phyloP scores from a whole-genome alignment of 2,113 vertebrate species.

The Aphyosemion australe region DNA sequence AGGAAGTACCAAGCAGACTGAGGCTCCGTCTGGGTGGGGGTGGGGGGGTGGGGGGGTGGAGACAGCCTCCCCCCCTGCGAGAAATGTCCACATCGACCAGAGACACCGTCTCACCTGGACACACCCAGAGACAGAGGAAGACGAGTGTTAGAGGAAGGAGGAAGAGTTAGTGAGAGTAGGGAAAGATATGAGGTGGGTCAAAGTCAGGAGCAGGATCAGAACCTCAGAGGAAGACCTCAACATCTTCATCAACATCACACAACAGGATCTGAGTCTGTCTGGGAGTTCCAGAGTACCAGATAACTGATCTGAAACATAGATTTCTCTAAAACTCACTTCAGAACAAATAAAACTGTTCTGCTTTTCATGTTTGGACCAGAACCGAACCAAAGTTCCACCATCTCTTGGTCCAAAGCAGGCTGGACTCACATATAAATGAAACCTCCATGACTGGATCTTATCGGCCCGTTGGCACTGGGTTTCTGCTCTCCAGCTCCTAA shows the following conservation, averaged over 20 bases:
- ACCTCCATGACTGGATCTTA: no score
- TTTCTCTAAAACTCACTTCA: no score
- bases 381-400: neutral
- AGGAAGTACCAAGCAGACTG: constrained; percentile 89
- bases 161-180: constrained; percentile 1
- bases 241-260: no score
- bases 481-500: no score
- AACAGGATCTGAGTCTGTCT: no score
- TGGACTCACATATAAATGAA: no score
- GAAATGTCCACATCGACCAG: constrained; percentile 95
- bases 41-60: constrained; percentile 90
- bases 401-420: neutral
- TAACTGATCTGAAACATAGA: no score
- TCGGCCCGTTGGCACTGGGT: no score
- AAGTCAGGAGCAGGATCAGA: no score
- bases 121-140: constrained; percentile 6
- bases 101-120: constrained; percentile 91
- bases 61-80: constrained; percentile 82
- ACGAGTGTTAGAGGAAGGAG: neutral
- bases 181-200: neutral
- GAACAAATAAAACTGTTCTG: no score
- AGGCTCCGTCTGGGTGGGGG: constrained; percentile 92
- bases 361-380: neutral
- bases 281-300: no score
- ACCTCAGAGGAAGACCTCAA: no score